These are phyloP conservation scores for Macaria notata DNA, from an alignment of 2,888 invertebrate species.

Conservation along the genomic window DNA sequence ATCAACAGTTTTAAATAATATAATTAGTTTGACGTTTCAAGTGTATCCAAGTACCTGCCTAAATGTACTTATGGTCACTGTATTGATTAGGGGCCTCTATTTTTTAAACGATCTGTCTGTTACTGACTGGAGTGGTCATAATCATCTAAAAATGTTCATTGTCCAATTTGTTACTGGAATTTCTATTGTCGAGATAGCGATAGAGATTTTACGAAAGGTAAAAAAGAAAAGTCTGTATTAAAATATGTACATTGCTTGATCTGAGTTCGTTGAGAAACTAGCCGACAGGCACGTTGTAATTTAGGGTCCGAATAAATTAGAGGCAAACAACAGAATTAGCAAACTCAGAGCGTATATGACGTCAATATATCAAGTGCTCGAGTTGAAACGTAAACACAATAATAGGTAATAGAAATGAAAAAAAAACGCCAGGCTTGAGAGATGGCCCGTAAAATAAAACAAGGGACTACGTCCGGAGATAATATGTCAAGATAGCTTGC, in stretches of 20 bases:
- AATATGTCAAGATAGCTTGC: slow-evolving; percentile 77
- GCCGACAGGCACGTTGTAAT: too few species aligned
- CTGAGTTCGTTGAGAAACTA: too few species aligned
- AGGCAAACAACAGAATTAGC: slow-evolving; percentile 53
- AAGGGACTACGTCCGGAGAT: slow-evolving; percentile 79
- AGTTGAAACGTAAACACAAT: slow-evolving; percentile 68
- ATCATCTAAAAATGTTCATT: too few species aligned
- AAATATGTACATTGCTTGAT: too few species aligned
- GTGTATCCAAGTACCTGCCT: neutral
- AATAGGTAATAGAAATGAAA: slow-evolving; percentile 63
- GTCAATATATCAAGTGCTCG: slow-evolving; percentile 67
- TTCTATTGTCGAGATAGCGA: too few species aligned
- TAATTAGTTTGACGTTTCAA: slow-evolving; percentile 12
- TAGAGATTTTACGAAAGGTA: too few species aligned
- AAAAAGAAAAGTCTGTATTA: too few species aligned
- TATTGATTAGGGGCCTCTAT: too few species aligned
- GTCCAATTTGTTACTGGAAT: too few species aligned
- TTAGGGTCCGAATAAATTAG: slow-evolving; percentile 40
- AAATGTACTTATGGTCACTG: too few species aligned
- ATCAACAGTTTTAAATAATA: slow-evolving; percentile 28
- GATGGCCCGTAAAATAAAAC: slow-evolving; percentile 80
- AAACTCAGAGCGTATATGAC: slow-evolving; percentile 57
- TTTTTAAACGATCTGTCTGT: too few species aligned
- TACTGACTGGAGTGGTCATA: too few species aligned
- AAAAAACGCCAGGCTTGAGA: slow-evolving; percentile 54